Evolutionary conservation across 35 echinoderm and acorn worm species (phyloP).

Genomic region (Heliocidaris tuberculata): DNA sequence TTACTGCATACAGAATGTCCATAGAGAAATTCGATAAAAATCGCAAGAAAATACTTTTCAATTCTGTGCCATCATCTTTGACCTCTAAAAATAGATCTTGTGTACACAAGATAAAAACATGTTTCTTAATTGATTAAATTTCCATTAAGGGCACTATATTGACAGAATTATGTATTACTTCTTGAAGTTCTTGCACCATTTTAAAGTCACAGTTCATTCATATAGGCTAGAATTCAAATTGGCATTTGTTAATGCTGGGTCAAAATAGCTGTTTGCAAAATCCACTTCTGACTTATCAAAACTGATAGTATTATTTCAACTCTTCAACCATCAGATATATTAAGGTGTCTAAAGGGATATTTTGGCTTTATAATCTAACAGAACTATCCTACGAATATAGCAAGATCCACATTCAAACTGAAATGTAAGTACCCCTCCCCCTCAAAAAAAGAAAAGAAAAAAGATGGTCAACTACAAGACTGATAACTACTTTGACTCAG

Average conservation of each 20-base stretch:
- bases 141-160: neutral
- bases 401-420: no score
- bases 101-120: neutral
- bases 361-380: no score
- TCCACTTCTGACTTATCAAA: no score
- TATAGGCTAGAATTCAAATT: neutral
- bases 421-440: no score
- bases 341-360: no score
- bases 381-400: no score
- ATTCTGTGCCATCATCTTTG: neutral
- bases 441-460: no score
- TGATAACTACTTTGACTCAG: no score
- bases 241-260: neutral
- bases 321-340: no score
- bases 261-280: neutral
- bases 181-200: neutral
- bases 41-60: neutral
- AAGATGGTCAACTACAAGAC: no score
- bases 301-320: no score
- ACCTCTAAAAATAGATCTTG: neutral
- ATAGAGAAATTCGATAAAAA: neutral
- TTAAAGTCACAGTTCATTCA: neutral
- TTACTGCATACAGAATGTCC: neutral
- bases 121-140: neutral
- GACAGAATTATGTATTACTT: neutral